phyloP scores from a whole-genome alignment of 2,797 vertebrate genomes.

The Mus caroli region DNA sequence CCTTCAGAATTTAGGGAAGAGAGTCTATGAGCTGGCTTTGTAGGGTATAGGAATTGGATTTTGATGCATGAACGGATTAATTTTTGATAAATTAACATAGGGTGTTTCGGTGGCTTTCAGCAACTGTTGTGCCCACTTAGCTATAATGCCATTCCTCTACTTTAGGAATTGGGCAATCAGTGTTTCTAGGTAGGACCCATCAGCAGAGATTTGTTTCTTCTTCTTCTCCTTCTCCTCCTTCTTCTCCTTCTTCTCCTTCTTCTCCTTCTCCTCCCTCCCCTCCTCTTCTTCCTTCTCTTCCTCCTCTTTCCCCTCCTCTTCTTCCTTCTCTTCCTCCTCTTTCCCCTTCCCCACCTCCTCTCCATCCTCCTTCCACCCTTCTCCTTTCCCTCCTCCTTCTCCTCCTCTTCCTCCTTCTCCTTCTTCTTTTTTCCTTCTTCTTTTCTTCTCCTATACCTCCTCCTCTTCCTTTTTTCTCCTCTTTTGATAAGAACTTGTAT shows the following conservation, averaged over 20 bases:
- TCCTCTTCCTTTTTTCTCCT: too few species aligned
- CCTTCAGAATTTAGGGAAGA: conserved; percentile 44
- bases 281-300: not conserved
- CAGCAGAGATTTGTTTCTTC: not conserved
- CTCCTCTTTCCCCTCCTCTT: too few species aligned
- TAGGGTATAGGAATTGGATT: not conserved
- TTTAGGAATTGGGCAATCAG: not conserved
- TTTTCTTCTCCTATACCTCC: too few species aligned
- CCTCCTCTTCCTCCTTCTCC: too few species aligned
- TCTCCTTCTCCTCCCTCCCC: too few species aligned
- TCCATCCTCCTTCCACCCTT: not conserved
- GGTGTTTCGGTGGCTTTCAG: conserved; percentile 39
- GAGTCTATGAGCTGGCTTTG: not conserved
- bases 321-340: too few species aligned
- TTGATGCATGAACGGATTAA: conserved; percentile 24
- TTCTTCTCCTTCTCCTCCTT: not conserved
- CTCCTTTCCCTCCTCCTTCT: too few species aligned
- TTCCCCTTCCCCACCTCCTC: not conserved
- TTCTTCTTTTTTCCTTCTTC: too few species aligned
- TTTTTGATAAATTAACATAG: conserved; percentile 49
- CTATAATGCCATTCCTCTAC: not conserved
- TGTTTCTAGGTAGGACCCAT: conserved; percentile 29
- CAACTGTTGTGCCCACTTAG: not conserved
- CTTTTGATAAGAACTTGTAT: not conserved
- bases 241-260: too few species aligned